Conservation (phyloP, 2,888 invertebrate genomes). For the Gymnoscelis rufifasciata region DNA sequence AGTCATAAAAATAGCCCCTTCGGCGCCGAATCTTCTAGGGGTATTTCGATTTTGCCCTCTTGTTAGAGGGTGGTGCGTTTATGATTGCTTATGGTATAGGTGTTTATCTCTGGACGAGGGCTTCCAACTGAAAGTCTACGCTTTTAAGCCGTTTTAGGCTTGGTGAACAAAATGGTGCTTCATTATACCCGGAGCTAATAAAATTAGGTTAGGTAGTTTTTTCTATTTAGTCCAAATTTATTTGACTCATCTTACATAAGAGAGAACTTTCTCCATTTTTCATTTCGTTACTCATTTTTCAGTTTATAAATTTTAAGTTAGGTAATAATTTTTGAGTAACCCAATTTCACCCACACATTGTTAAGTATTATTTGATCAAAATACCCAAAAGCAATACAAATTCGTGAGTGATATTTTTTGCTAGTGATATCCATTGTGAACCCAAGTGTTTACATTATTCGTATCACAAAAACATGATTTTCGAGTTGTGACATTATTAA, state of each 20-base stretch:
- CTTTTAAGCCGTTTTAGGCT: too few relatives aligned
- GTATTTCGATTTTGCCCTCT: constrained; percentile 73
- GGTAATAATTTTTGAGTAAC: too few relatives aligned
- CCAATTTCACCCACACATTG: too few relatives aligned
- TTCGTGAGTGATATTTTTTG: constrained; percentile 41
- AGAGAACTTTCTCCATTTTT: too few relatives aligned
- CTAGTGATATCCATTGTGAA: constrained; percentile 48
- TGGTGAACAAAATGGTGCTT: too few relatives aligned
- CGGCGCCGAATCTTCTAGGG: constrained; percentile 76
- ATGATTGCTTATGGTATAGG: constrained; percentile 53
- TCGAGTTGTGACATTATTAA: constrained; percentile 69
- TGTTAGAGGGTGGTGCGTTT: constrained; percentile 59
- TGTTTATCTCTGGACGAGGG: constrained; percentile 33
- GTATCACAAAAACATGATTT: constrained; percentile 51
- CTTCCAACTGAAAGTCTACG: too few relatives aligned
- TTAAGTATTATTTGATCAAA: too few relatives aligned
- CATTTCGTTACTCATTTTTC: too few relatives aligned
- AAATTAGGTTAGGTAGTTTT: too few relatives aligned
- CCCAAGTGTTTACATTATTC: constrained; percentile 61
- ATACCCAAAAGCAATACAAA: constrained; percentile 36
- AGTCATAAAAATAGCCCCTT: constrained; percentile 79
- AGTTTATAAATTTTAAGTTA: too few relatives aligned
- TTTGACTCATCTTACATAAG: too few relatives aligned
- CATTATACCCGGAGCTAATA: constrained; percentile 18
- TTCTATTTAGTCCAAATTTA: too few relatives aligned